These are phyloP conservation scores for Liparis tanakae DNA, from an alignment of 2,797 vertebrate genomes.

Conservation along the genomic window DNA sequence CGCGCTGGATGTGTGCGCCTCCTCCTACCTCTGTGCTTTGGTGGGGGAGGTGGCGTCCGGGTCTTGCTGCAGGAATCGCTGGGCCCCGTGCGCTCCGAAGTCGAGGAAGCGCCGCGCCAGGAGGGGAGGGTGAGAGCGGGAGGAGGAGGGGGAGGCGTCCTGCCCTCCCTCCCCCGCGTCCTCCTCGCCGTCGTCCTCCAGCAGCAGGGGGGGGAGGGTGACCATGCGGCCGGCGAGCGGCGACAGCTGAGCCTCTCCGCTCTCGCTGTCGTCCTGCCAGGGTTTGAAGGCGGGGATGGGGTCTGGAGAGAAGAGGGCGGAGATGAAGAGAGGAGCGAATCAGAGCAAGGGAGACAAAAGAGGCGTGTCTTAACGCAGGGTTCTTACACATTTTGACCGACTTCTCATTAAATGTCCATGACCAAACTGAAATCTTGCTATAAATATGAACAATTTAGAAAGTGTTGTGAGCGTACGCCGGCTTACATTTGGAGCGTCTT, in stretches of 20 bases:
- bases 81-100: constrained; percentile 90
- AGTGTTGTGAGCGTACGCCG: no score
- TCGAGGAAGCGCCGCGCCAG: constrained; percentile 92
- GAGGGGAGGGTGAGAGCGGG: constrained; percentile 84
- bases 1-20: background rate
- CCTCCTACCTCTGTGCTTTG: constrained; percentile 90
- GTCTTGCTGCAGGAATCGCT: constrained; percentile 94
- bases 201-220: constrained; percentile 85
- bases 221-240: constrained; percentile 95
- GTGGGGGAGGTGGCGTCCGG: constrained; percentile 88
- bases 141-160: constrained; percentile 68
- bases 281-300: constrained; percentile 95
- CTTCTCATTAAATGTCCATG: no score
- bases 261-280: constrained; percentile 95
- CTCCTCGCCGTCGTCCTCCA: constrained; percentile 86
- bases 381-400: no score
- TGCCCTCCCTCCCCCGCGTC: constrained; percentile 59
- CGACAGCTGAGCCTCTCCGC: constrained; percentile 95
- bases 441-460: no score
- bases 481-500: no score
- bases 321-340: background rate
- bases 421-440: no score
- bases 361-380: background rate
- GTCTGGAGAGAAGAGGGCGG: constrained; percentile 78
- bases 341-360: constrained; percentile 2